Percentiles rank a stretch among this genome's conserved stretches.
Evolutionary conservation across 1,140 invertebrate species (phyloP).

Genomic region (Drosophila asahinai): DNA sequence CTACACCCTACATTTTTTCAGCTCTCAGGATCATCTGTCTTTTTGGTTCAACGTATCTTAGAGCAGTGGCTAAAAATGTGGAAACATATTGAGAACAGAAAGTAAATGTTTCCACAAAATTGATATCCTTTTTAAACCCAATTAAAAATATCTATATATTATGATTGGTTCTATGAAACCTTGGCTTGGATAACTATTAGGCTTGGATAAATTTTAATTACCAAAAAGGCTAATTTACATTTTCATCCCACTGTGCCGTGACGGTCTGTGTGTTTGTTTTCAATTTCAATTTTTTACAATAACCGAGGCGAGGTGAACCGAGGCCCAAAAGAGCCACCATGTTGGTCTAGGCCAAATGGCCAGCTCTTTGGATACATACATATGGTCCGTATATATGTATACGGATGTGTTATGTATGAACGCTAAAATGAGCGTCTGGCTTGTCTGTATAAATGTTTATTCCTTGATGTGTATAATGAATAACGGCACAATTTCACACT

Average conservation of each 20-base stretch:
- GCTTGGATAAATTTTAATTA: too few species aligned
- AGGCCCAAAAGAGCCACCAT: conserved; percentile 15
- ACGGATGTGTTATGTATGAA: too few species aligned
- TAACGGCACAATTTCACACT: conserved; percentile 10
- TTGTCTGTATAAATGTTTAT: background rate
- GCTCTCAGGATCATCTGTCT: conserved; percentile 38
- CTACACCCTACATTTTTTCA: background rate
- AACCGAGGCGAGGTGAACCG: conserved; percentile 16
- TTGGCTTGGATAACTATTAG: background rate
- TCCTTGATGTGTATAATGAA: too few species aligned
- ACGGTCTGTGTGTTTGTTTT: conserved; percentile 44
- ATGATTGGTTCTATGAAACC: background rate
- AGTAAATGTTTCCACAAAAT: too few species aligned
- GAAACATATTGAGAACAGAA: background rate
- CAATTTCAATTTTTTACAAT: conserved; percentile 54
- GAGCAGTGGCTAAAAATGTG: conserved; percentile 5
- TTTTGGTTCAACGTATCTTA: conserved; percentile 32
- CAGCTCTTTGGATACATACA: background rate
- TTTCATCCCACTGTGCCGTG: conserved; percentile 14
- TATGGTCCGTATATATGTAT: too few species aligned
- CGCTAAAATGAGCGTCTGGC: too few species aligned
- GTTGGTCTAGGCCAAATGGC: conserved; percentile 7
- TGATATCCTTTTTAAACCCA: too few species aligned
- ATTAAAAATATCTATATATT: too few species aligned
- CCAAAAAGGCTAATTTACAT: background rate